Evolutionary conservation across 2,888 invertebrate species (phyloP), one percentile per base, ranked within the genome.

Genomic region (Polylopha cassiicola): DNA sequence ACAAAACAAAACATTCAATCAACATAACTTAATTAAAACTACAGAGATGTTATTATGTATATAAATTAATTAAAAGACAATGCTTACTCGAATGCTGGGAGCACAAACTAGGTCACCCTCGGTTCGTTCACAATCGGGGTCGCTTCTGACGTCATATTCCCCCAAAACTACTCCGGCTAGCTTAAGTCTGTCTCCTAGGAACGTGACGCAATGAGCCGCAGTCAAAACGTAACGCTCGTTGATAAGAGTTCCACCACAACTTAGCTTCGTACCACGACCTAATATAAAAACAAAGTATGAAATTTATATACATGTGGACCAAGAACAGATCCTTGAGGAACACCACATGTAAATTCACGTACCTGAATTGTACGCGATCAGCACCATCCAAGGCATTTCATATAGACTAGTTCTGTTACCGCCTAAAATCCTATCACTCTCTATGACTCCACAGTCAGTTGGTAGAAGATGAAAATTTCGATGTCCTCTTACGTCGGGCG

Each of bases 331-430:
- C 26, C 7, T 34, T 26, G 20, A 27, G 18, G 26, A 20, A 7
- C 26, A 26, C 22, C 18, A 24, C 17, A 34, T 14, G 10, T 11
- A 11, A 17, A 14, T 7, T 2, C 6, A 44, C 44, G 51, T 55
- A 84, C 85, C 55, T 37, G 77, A 68, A 30, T 78, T 63, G 50
- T 92, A 93, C 1, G 88, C 87, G n/a, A 93, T 61, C 1, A 92
- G 73, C 0, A 89, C 91, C 91, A 93, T 90, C 92, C 92, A 93
- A 0, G 93, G 93, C 70, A 89, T 91, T 51, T 92, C 90, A 22
- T 85, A 87, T 3, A 92, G 61, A 0, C 66, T 67, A 0, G 92
- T 89, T 41, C 81, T 73, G 26, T 88, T 84, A 0, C 92, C 93
- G 2, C 88, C 87, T 13, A 87, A 73, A 28, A 93, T 88, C 52